Evolutionary conservation across 2,888 invertebrate genomes (phyloP), one percentile per base, ranked within the genome.

Genomic region (Apamea crenata): DNA sequence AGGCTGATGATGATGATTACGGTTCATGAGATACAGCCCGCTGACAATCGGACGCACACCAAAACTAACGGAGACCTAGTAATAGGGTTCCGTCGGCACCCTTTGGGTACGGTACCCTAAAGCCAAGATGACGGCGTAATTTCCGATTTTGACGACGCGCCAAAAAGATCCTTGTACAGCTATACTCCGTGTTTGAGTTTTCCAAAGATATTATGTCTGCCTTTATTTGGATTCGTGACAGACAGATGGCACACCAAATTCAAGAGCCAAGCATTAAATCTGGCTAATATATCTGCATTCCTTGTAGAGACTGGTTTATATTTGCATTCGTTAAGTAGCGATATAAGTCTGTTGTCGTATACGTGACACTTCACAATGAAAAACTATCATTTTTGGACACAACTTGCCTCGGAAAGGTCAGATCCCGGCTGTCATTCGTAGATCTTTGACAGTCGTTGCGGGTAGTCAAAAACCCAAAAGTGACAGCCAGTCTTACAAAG

Each of bases 211-310:
- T 68, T 68, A 69, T 40, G 10, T 36, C 53, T 70, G 50, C 29
- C 21, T 72, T 18, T 32, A 66, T 12, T 66, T 32, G 32, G 8
- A 32, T 0, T 25, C 25, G 6, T 66, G 32, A 59, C 14, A 56
- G 25, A 71, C 21, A 65, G 25, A 44, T 72, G 32, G 44, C 59
- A 59, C 32, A 66, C 18, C 44, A 66, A 74, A 74, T 66, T 32
- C 32, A 47, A 66, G 25, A 32, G 32, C 4, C 47, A 18, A 74
- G 66, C 21, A 66, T n/a, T 32, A 53, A 25, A 16, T 25, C 21
- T 25, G 10, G 6, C 53, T 70, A 53, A 53, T 53, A 32, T 32
- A 53, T 25, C 10, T 16, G 16, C 32, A 70, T 16, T 32, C 25
- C 70, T 70, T 25, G 16, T 53, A 53, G 8, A 53, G 32, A 2